Conservation (phyloP, 1,140 invertebrate genomes). For the Zaprionus tsacasi region DNA sequence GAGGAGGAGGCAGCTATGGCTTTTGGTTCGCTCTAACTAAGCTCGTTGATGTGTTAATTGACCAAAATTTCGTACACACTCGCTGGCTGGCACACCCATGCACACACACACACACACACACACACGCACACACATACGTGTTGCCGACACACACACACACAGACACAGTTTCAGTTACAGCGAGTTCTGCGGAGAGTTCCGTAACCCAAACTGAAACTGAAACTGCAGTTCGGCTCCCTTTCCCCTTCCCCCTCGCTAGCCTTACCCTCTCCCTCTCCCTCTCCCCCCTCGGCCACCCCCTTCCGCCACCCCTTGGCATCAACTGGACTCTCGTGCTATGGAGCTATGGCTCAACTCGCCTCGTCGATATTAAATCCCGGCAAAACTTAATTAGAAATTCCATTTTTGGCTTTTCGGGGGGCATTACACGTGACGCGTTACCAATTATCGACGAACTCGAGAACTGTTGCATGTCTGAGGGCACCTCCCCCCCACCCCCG, state of each 20-base stretch:
- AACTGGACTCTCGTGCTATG: conserved; percentile 1
- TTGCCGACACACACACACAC: conserved; percentile 1
- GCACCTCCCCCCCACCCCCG: not conserved
- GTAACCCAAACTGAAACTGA: conserved; percentile 44
- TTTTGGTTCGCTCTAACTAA: conserved; percentile 53
- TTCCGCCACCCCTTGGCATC: not conserved
- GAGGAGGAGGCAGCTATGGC: conserved; percentile 2
- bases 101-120: conserved; percentile 22
- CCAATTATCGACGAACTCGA: conserved; percentile 73
- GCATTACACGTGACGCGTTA: conserved; percentile 81
- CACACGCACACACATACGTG: conserved; percentile 3
- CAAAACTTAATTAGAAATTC: conserved; percentile 84
- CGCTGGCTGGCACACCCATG: conserved; percentile 44
- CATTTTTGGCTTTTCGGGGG: conserved; percentile 82
- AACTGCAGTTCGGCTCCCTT: conserved; percentile 43
- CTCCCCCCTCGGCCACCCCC: not conserved
- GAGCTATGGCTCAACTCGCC: not conserved
- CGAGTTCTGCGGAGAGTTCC: not conserved
- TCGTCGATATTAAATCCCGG: conserved; percentile 81
- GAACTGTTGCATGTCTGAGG: conserved; percentile 62
- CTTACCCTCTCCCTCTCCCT: not conserved
- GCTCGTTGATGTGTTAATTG: conserved; percentile 82
- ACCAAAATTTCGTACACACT: conserved; percentile 81
- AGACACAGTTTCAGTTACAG: conserved; percentile 19
- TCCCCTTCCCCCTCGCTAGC: not conserved